Conservation (phyloP, 2,888 invertebrate species). For the Folsomia candida region DNA sequence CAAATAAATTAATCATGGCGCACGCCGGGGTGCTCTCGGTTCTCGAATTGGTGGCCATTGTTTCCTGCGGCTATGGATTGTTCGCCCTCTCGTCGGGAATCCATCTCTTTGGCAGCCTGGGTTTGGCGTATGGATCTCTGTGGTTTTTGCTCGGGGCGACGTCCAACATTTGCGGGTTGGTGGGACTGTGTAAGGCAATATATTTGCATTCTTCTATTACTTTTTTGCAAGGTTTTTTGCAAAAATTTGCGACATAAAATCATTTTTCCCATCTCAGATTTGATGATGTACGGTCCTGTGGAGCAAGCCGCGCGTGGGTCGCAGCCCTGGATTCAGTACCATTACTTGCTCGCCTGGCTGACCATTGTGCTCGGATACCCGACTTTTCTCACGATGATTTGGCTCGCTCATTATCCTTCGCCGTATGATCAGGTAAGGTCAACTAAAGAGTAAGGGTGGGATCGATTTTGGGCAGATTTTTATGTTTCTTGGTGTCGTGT, state of each 20-base stretch:
- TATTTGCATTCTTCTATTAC: neutral
- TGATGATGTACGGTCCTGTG: neutral
- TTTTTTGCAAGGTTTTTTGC: neutral
- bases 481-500: too few species aligned
- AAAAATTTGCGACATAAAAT: neutral
- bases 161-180: constrained; percentile 23
- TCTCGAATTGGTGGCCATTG: constrained; percentile 18
- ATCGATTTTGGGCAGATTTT: too few species aligned
- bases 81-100: constrained; percentile 8
- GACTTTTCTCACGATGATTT: constrained; percentile 27
- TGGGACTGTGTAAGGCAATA: constrained; percentile 10
- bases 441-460: too few species aligned
- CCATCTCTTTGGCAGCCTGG: neutral
- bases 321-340: constrained; percentile 19
- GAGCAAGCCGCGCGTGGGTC: constrained; percentile 10
- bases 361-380: constrained; percentile 37
- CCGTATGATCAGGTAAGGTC: neutral
- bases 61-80: constrained; percentile 12
- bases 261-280: neutral
- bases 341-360: constrained; percentile 31
- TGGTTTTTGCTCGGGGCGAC: constrained; percentile 28
- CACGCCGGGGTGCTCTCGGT: constrained; percentile 14
- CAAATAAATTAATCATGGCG: too few species aligned
- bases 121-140: constrained; percentile 16
- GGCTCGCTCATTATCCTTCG: constrained; percentile 25